Base-by-base conservation (phyloP, 2,797 vertebrate genomes). In the Distichodus sexfasciatus region DNA sequence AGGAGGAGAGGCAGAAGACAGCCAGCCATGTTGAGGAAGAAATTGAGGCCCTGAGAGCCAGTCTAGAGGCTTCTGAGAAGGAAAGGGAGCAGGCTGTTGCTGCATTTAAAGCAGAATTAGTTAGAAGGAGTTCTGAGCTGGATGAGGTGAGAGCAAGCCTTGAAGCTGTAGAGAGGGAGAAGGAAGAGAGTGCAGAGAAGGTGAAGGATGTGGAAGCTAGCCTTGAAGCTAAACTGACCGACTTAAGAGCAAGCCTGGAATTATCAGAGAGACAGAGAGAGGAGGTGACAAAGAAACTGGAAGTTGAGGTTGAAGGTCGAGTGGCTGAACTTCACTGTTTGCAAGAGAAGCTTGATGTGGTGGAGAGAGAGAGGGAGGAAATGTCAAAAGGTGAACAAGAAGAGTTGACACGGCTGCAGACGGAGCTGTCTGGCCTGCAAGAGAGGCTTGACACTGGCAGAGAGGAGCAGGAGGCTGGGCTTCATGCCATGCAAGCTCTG, bases 1-100 rank as follows among this genome's bases (percentile, higher is more conserved):
- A 93, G 75, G 81, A 84, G 14, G 92, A 94, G 79, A 86, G 81
- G 82, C 82, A 29, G 81, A 82, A 80, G 70, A 85, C 82, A 83
- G 51, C 69, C 2, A 67, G 79, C 17, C 77, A 66, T 55, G 64
- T 84, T 1, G 78, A 87, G 0, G 81, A 74, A 6, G 86, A 91
- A 43, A 76, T 90, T 0, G 43, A 69, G 0, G 40, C 77, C 0
- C 75, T 92, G 31, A 82, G 68, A 71, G 64, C 48, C 71, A 79
- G 68, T 55, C 71, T 87, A 61, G 85, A 88, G 40, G 71, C 62
- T 48, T 72, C 81, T 19, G 83, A 85, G 47, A 71, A 23, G 14
- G 82, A 87, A 17, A 82, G 66, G 59, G 43, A 24, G 2, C 82
- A 84, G 38, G 33, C 48, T 3, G 63, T 28, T 0, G 75, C 2